A percentile compares a stretch with the other conserved stretches of the same genome.
phyloP scores from a whole-genome alignment of 2,113 vertebrate genomes.

The Porphyrio hochstetteri region DNA sequence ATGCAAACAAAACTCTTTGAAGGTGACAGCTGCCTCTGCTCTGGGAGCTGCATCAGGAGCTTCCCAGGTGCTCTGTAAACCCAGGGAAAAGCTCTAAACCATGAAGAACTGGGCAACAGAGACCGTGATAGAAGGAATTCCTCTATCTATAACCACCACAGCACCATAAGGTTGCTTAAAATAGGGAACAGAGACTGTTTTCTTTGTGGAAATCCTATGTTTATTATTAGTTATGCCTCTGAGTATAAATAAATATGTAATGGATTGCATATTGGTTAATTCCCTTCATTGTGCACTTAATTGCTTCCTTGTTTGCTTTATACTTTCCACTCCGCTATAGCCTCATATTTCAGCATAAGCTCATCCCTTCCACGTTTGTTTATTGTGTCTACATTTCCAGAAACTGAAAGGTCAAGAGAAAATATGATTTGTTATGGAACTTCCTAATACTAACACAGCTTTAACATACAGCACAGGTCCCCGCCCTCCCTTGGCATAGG shows the following conservation, averaged over 20 bases:
- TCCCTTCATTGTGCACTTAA: slow-evolving; percentile 46
- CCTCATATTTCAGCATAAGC: slow-evolving; percentile 21
- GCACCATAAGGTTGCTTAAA: neutral
- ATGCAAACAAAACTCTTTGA: neutral
- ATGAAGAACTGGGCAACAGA: neutral
- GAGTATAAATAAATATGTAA: slow-evolving; percentile 37
- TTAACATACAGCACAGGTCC: neutral
- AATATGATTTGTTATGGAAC: slow-evolving; percentile 27
- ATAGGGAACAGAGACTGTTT: slow-evolving; percentile 8
- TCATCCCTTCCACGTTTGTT: slow-evolving; percentile 27
- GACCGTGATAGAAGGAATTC: neutral
- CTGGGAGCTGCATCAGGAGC: neutral
- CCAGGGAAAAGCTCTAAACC: neutral
- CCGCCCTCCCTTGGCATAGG: neutral
- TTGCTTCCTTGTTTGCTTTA: slow-evolving; percentile 58
- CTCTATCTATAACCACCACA: neutral
- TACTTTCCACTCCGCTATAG: slow-evolving; percentile 13
- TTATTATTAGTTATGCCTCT: slow-evolving; percentile 60
- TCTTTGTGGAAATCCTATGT: slow-evolving; percentile 34
- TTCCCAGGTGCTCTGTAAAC: neutral
- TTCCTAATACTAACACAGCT: neutral
- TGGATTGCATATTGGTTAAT: slow-evolving; percentile 28
- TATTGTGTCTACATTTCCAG: slow-evolving; percentile 51
- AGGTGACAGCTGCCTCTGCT: neutral
- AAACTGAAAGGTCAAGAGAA: slow-evolving; percentile 52